A percentile compares a stretch with the other conserved stretches of the same genome.
Evolutionary conservation across 1,140 invertebrate genomes (phyloP).

Genomic region (Liolophura sinensis): DNA sequence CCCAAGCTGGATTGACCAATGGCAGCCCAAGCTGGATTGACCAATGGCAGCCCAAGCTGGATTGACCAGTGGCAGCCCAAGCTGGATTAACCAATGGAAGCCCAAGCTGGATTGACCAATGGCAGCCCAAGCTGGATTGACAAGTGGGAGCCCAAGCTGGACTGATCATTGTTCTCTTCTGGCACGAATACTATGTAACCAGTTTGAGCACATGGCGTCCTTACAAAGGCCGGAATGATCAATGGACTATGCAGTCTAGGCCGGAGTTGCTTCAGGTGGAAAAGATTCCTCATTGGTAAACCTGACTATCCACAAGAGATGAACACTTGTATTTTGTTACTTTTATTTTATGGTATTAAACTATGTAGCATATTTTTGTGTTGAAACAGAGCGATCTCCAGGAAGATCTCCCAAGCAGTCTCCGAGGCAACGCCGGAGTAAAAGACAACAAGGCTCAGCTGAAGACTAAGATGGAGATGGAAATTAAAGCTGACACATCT

Average conservation of each 20-base stretch:
- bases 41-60: too few relatives aligned
- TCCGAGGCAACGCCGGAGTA: slow-evolving; percentile 49
- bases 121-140: too few relatives aligned
- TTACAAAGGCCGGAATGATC: background rate
- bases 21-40: too few relatives aligned
- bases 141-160: too few relatives aligned
- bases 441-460: slow-evolving; percentile 43
- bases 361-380: slow-evolving; percentile 2
- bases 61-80: too few relatives aligned
- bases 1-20: too few relatives aligned
- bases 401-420: slow-evolving; percentile 51
- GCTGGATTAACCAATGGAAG: too few relatives aligned
- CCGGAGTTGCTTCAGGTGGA: slow-evolving; percentile 4
- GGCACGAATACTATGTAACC: too few relatives aligned
- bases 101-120: too few relatives aligned
- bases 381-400: slow-evolving; percentile 48
- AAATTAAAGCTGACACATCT: slow-evolving; percentile 19
- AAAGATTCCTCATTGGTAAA: too few relatives aligned
- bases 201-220: too few relatives aligned
- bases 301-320: background rate
- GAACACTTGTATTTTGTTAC: background rate
- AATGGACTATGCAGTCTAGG: slow-evolving; percentile 2
- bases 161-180: too few relatives aligned
- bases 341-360: background rate
- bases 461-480: slow-evolving; percentile 42